Conservation (phyloP, 23 tunicate genomes). For the Trididemnum nubilum region DNA sequence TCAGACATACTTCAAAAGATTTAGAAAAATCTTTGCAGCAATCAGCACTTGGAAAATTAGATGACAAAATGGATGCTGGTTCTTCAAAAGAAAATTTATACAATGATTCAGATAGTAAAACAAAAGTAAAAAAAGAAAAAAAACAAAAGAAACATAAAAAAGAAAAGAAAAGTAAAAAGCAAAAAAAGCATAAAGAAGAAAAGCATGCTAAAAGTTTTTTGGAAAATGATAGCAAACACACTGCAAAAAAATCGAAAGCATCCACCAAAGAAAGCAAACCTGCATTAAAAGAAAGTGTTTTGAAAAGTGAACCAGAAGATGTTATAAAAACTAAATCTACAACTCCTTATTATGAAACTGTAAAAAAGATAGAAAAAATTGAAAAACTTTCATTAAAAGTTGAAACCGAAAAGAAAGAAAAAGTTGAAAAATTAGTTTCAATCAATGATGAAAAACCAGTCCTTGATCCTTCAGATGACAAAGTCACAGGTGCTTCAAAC, state of each 20-base stretch:
- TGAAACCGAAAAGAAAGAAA: neutral
- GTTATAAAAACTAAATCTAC: conserved; percentile 20
- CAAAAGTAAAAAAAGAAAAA: conserved; percentile 14
- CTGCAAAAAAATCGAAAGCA: too few species aligned
- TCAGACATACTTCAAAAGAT: neutral
- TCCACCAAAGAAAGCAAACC: too few species aligned
- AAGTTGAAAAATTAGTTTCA: neutral
- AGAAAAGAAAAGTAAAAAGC: conserved; percentile 38
- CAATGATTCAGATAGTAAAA: neutral
- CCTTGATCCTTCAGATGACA: neutral
- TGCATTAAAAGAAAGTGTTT: too few species aligned
- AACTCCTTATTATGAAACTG: conserved; percentile 30
- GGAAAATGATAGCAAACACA: neutral
- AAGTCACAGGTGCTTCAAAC: neutral
- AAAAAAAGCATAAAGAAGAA: conserved; percentile 17
- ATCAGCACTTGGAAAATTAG: neutral
- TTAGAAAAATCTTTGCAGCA: conserved; percentile 5
- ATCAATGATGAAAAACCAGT: neutral
- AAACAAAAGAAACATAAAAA: conserved; percentile 47
- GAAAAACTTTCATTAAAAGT: conserved; percentile 20
- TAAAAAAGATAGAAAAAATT: conserved; percentile 21
- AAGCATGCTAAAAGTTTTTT: neutral
- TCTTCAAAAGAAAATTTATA: too few species aligned
- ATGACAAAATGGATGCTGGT: neutral
- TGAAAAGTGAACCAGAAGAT: conserved; percentile 13